Evolutionary conservation across 1,140 invertebrate species (phyloP).

Genomic region (Drosophila serrata): DNA sequence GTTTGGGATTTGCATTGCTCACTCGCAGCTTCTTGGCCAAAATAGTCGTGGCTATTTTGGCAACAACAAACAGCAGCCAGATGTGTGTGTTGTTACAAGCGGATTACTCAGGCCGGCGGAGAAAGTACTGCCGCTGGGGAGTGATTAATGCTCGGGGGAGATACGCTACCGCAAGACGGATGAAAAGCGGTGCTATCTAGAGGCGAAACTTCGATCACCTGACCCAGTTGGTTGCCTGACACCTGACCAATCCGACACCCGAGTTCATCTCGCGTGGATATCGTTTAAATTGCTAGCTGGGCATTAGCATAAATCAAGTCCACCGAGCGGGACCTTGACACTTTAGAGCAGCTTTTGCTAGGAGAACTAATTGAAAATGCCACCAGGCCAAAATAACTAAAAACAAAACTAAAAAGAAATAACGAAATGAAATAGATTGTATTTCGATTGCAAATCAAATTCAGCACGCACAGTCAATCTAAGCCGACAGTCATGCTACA

Average conservation of each 20-base stretch:
- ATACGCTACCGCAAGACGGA: conserved; percentile 7
- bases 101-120: conserved; percentile 36
- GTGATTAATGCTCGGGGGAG: conserved; percentile 56
- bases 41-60: conserved; percentile 54
- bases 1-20: conserved; percentile 38
- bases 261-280: conserved; percentile 57
- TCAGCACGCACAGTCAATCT: conserved; percentile 62
- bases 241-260: conserved; percentile 53
- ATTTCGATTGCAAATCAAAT: conserved; percentile 54
- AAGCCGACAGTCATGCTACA: conserved; percentile 60
- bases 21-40: conserved; percentile 21
- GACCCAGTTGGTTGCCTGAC: conserved; percentile 63
- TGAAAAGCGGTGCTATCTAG: conserved; percentile 30
- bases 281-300: conserved; percentile 20
- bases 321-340: conserved; percentile 55
- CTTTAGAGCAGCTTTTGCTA: conserved; percentile 24
- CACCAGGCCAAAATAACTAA: conserved; percentile 23
- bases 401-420: not conserved
- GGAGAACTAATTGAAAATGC: conserved; percentile 69
- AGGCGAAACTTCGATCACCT: conserved; percentile 38
- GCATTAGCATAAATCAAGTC: conserved; percentile 61
- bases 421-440: conserved; percentile 32
- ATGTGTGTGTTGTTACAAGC: conserved; percentile 29
- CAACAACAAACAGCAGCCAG: conserved; percentile 33
- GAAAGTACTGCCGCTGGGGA: conserved; percentile 41